Base-by-base conservation (phyloP, 2,113 vertebrate species). In the Myotis yumanensis region DNA sequence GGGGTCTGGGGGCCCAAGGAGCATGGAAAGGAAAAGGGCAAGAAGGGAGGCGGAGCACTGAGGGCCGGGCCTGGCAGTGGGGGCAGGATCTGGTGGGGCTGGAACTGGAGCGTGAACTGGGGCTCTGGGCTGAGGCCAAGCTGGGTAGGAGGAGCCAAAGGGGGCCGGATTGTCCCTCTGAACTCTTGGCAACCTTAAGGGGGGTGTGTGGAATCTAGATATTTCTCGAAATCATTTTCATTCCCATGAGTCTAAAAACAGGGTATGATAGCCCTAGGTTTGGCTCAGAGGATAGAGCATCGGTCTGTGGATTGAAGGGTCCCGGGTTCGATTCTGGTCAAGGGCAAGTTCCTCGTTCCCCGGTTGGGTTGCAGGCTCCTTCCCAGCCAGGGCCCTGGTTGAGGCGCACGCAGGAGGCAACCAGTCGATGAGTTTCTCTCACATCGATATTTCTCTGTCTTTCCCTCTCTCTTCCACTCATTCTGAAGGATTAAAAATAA, bases 171-270 rank as follows among this genome's bases (percentile, higher is more conserved):
- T 84, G 28, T 62, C 9, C 12, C n/a, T 59, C 28, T 57, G 6
- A 71, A 28, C n/a, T 1, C 15, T 22, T 64, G 48, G 52, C 40
- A 40, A 25, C 14, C 10, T 62, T 37, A 52, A 40, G 25, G 8
- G 8, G 57, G 25, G 64, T 66, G 32, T 16, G 64, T 48, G 32
- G 71, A 11, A 25, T 51, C n/a, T 40, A 75, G 69, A 66, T 68
- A 75, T 32, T 89, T 91, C 57, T 85, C 90, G 48, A 95, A 88
- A 46, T 89, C 25, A 76, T 23, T 85, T 84, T 77, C 75, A 82
- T 48, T 85, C n/a, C 22, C 15, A 30, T 40, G 37, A 68, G 20
- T 48, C 84, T 69, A 73, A 62, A 81, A 62, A 32, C 3, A 81
- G 15, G 15, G 16, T 62, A 72, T 3, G 64, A 54, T 68, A n/a